Evolutionary conservation across 2,888 invertebrate species (phyloP).

Genomic region (Scaptomyza flava): DNA sequence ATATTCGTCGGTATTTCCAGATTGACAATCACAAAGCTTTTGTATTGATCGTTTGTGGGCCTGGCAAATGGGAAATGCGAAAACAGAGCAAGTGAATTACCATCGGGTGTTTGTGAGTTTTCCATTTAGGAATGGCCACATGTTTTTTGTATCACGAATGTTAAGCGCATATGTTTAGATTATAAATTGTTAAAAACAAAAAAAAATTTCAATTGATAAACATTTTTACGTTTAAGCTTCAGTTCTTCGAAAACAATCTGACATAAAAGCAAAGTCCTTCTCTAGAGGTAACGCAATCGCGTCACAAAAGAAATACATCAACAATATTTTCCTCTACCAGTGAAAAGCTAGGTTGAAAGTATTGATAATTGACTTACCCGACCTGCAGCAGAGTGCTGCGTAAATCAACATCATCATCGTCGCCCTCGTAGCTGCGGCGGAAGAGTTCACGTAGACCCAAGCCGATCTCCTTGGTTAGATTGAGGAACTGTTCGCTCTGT

Average conservation of each 20-base stretch:
- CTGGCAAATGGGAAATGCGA: constrained; percentile 43
- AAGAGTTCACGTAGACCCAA: constrained; percentile 62
- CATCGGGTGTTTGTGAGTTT: neutral
- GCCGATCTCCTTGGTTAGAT: constrained; percentile 64
- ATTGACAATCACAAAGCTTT: constrained; percentile 70
- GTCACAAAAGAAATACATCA: no score
- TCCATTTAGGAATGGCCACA: neutral
- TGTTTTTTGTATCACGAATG: neutral
- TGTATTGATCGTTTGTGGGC: constrained; percentile 71
- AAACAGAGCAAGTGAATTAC: constrained; percentile 3
- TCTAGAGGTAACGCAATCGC: no score
- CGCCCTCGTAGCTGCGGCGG: constrained; percentile 41
- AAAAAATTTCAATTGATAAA: no score
- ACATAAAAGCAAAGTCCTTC: no score
- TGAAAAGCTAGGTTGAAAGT: no score
- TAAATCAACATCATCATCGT: constrained; percentile 63
- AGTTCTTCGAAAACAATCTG: no score
- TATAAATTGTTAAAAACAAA: no score
- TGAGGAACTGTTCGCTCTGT: constrained; percentile 48
- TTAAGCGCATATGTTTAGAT: no score
- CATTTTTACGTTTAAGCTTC: no score
- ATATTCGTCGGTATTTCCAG: constrained; percentile 70
- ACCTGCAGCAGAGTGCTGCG: constrained; percentile 65
- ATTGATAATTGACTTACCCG: constrained; percentile 64
- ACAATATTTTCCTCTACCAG: no score